Evolutionary conservation across 1,140 invertebrate genomes (phyloP).

Genomic region (Tetranychus urticae): DNA sequence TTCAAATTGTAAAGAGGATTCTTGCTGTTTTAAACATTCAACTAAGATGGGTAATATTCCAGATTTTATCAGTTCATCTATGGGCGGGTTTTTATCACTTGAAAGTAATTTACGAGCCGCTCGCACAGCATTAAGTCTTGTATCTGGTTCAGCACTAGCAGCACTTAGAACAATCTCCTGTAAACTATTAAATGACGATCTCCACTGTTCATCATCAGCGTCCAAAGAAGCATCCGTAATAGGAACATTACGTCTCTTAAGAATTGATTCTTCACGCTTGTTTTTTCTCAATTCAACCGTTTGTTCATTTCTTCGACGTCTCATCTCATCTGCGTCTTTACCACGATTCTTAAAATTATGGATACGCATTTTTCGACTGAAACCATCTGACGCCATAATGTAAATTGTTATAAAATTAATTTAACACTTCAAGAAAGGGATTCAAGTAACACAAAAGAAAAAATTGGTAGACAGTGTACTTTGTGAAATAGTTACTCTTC

Average conservation of each 20-base stretch:
- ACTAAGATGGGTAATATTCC: conserved; percentile 68
- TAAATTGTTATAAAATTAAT: too few species aligned
- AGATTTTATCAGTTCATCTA: conserved; percentile 58
- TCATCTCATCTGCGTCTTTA: conserved; percentile 35
- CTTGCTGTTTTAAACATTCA: conserved; percentile 38
- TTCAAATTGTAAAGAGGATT: conserved; percentile 84
- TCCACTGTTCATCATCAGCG: neutral
- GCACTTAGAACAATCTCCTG: conserved; percentile 25
- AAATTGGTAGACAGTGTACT: too few species aligned
- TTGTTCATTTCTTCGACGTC: conserved; percentile 59
- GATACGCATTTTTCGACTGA: conserved; percentile 1
- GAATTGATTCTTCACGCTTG: conserved; percentile 80
- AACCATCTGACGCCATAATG: neutral
- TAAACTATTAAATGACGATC: conserved; percentile 16
- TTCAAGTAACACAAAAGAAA: too few species aligned
- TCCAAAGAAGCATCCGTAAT: conserved; percentile 27
- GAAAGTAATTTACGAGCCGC: conserved; percentile 69
- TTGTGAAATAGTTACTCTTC: too few species aligned
- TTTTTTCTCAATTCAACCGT: conserved; percentile 73
- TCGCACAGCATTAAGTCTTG: conserved; percentile 40
- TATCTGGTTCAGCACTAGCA: conserved; percentile 30
- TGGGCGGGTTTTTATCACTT: conserved; percentile 74
- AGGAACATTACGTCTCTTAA: conserved; percentile 68
- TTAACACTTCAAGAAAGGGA: too few species aligned
- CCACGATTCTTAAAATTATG: conserved; percentile 16